Base-by-base conservation (phyloP, 2,888 invertebrate species). In the Campoplex nolae region DNA sequence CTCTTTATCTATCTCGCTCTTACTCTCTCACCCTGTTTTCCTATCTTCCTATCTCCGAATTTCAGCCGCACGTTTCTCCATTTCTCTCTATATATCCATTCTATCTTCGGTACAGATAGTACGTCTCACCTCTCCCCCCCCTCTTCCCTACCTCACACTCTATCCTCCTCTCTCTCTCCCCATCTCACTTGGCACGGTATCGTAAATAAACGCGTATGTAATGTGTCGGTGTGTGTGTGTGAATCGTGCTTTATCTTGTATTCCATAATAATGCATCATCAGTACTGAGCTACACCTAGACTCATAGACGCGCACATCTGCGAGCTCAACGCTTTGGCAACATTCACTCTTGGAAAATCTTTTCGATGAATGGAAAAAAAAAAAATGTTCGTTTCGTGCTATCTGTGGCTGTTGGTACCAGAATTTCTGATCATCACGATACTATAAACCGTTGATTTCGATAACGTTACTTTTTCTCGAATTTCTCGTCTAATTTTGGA, bases 1-100 rank as follows among this genome's bases (percentile, higher is more conserved):
- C 88, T 58, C 56, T 11, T 2, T 86, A 77, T 84, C 84, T 82
- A 68, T 70, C 82, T 82, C 76, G 67, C 81, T 89, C 87, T 85
- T 89, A 88, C 88, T 81, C 87, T 70, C 85, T 83, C 85, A 85
- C 89, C 23, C 23, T 89, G 87, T 91, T 89, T 91, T 92, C 91
- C 89, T 92, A 92, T 93, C 92, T 92, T 89, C 91, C 92, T 93
- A 92, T 93, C 92, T 92, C 88, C 83, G 88, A 89, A 90, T 90
- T 80, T 90, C 92, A 91, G 91, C 90, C 92, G 86, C 89, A 90
- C 90, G 85, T 85, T 84, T 82, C 87, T 84, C 87, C 88, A 84
- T 83, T 84, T 85, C 86, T 84, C 85, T 88, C 85, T 75, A 56
- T 70, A 70, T 76, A 75, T 88, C 84, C 88, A 62, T 86, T 88